A percentile compares a stretch with the other conserved stretches of the same genome.
Evolutionary conservation across 2,113 vertebrate genomes (phyloP).

Genomic region (Panthera tigris): DNA sequence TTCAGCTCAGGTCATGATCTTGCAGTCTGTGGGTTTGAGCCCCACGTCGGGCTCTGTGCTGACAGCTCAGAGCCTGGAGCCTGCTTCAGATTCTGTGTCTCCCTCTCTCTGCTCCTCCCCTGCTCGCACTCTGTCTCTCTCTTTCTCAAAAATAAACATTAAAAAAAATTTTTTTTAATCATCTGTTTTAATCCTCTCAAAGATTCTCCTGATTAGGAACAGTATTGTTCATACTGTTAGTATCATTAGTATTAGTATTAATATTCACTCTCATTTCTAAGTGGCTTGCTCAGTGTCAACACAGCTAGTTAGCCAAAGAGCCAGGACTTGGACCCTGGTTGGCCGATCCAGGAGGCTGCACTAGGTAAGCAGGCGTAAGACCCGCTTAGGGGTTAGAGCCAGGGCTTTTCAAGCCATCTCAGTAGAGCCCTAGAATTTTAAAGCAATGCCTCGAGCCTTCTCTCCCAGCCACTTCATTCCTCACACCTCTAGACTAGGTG

Average conservation of each 20-base stretch:
- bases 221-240: neutral
- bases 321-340: neutral
- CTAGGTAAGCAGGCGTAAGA: neutral
- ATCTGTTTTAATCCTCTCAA: neutral
- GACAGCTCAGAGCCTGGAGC: no score
- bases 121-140: no score
- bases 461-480: neutral
- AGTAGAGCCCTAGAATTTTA: neutral
- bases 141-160: no score
- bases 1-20: no score
- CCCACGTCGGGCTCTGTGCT: no score
- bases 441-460: neutral
- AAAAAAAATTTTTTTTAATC: neutral
- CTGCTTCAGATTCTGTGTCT: no score
- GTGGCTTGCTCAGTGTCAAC: neutral
- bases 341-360: neutral
- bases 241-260: neutral
- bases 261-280: neutral
- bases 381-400: neutral
- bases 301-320: neutral
- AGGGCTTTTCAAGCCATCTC: neutral
- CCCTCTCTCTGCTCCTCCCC: no score
- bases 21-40: no score
- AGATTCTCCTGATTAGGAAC: neutral
- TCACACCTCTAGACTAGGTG: neutral